A percentile compares a stretch with the other conserved stretches of the same genome.
phyloP scores from a whole-genome alignment of 2,797 vertebrate species.

The Leuciscus waleckii region DNA sequence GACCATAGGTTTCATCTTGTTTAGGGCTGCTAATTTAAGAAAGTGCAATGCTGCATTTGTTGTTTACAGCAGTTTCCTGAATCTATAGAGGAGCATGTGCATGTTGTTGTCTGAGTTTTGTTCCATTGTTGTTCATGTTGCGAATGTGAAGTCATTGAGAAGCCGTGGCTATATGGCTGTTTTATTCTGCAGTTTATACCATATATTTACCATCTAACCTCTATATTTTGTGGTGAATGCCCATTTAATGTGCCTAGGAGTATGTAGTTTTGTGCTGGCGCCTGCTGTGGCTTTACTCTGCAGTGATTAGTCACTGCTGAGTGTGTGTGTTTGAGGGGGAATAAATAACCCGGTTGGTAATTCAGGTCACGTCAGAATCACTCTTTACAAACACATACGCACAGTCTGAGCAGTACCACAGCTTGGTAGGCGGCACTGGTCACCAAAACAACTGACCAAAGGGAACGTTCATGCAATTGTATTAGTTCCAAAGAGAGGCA shows the following conservation, averaged over 20 bases:
- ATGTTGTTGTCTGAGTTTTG: not conserved
- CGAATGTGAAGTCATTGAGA: not conserved
- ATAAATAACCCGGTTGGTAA: slow-evolving; percentile 45
- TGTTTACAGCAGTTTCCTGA: not conserved
- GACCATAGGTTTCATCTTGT: slow-evolving; percentile 4
- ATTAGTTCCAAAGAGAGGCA: not conserved
- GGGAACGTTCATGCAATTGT: not conserved
- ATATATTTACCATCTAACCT: not conserved
- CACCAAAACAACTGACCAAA: slow-evolving; percentile 4
- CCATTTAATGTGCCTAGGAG: slow-evolving; percentile 28
- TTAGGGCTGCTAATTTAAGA: not conserved
- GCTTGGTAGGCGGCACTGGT: slow-evolving; percentile 6
- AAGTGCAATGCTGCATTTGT: not conserved
- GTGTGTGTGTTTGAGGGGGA: slow-evolving; percentile 30
- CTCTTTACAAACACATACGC: slow-evolving; percentile 15
- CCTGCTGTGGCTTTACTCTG: slow-evolving; percentile 23
- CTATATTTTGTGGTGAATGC: slow-evolving; percentile 15
- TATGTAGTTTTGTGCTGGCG: slow-evolving; percentile 37
- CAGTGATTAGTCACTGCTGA: slow-evolving; percentile 52
- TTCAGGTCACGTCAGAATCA: slow-evolving; percentile 53
- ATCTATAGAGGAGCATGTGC: not conserved
- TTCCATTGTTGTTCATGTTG: not conserved
- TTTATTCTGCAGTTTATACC: not conserved
- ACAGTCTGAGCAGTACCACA: not conserved
- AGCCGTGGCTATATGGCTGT: not conserved